Percentiles rank a stretch among this genome's conserved stretches.
These are phyloP conservation scores for Diachrysia chrysitis DNA, from an alignment of 2,888 invertebrate genomes.

Conservation along the genomic window DNA sequence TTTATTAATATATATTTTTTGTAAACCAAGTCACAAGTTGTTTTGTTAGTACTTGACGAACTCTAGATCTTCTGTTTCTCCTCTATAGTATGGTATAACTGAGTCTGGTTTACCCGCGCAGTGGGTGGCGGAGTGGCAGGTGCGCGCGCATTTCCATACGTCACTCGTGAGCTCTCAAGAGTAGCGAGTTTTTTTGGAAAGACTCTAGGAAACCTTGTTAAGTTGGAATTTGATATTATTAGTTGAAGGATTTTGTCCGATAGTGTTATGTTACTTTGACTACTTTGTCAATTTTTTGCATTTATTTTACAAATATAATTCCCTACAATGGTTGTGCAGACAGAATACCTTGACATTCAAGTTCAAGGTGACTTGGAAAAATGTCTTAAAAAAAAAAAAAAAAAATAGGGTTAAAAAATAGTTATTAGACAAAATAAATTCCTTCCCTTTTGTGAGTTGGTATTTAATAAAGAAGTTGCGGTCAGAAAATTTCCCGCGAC, in stretches of 20 bases:
- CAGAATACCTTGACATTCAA: too few relatives aligned
- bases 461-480: background rate
- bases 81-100: constrained; percentile 12
- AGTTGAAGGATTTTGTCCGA: background rate
- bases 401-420: too few relatives aligned
- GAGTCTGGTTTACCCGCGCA: constrained; percentile 55
- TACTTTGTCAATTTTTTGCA: background rate
- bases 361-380: too few relatives aligned
- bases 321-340: too few relatives aligned
- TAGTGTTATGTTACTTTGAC: background rate
- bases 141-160: constrained; percentile 64
- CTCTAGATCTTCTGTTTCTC: constrained; percentile 20
- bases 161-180: constrained; percentile 50
- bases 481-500: constrained; percentile 9
- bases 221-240: constrained; percentile 14
- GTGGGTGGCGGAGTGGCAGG: constrained; percentile 64
- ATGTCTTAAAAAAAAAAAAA: too few relatives aligned
- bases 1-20: too few relatives aligned
- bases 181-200: constrained; percentile 41
- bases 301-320: too few relatives aligned
- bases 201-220: constrained; percentile 25
- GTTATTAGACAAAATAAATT: too few relatives aligned
- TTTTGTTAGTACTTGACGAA: too few relatives aligned
- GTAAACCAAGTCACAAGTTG: too few relatives aligned
- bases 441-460: background rate